phyloP scores from a whole-genome alignment of 2,797 vertebrate species.

The Bradypus variegatus region DNA sequence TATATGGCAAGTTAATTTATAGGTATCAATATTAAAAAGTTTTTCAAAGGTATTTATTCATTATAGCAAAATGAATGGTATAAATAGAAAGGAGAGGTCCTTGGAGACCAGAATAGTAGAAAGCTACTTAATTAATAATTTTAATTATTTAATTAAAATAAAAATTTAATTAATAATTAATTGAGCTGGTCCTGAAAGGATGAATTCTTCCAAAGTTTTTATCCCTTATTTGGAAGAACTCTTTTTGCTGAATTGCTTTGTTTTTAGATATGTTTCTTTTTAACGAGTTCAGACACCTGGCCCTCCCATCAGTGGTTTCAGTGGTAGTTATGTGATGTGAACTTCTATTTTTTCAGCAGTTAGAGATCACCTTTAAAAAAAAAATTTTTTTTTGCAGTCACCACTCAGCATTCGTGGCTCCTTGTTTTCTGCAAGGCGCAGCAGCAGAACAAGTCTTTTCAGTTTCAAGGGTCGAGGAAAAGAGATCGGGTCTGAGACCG shows the following conservation, averaged over 20 bases:
- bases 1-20: neutral
- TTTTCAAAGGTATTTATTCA: neutral
- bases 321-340: neutral
- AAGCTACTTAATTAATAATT: neutral
- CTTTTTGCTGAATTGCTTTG: neutral
- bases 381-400: constrained; percentile 79
- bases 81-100: neutral
- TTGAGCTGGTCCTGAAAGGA: neutral
- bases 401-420: constrained; percentile 88
- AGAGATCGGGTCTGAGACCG: constrained; percentile 85
- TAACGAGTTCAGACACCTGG: neutral
- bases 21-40: neutral
- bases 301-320: neutral
- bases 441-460: constrained; percentile 90
- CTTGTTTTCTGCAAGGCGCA: constrained; percentile 85
- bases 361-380: constrained; percentile 43
- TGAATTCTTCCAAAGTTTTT: neutral
- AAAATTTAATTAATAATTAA: neutral
- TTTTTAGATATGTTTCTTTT: neutral
- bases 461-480: constrained; percentile 80
- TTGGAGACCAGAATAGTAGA: neutral
- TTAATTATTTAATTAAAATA: too few relatives aligned
- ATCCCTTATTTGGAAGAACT: neutral
- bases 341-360: neutral
- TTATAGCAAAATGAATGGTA: neutral